Base-by-base conservation (phyloP, 2,113 vertebrate species). In the Acrocephalus kingi region DNA sequence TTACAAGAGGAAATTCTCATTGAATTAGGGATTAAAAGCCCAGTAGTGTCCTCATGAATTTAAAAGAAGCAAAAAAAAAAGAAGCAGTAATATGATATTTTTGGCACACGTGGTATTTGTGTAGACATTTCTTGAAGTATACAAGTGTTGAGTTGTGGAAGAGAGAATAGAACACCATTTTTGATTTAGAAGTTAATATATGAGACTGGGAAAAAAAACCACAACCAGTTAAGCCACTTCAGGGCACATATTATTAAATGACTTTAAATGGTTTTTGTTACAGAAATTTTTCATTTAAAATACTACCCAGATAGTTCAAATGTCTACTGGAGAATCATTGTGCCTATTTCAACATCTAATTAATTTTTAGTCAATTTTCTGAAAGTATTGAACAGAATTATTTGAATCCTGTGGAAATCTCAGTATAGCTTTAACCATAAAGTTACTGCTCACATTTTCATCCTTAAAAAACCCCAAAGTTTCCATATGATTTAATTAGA, bases 211-310 rank as follows among this genome's bases (percentile, higher is more conserved):
- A 3, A 11, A 61, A 61, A 80, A 84, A 6, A 0, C 13, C n/a
- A 37, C 55, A 64, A 63, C 2, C 11, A 52, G 21, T 49, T 77
- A 73, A 55, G 8, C 9, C 39, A 56, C 33, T 78, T 77, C 13
- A 27, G 8, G 11, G 1, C 10, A 71, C 0, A 0, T 63, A 15
- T 62, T 76, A 68, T 46, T 77, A 48, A 43, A 61, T 71, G 15
- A 62, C 8, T 71, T 84, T 14, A 67, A 62, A 69, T 51, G 3
- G 0, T 12, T 85, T 80, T 92, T 49, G 7, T n/a, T 61, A 59
- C 0, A 81, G 45, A 81, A 31, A 13, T 39, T 84, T 92, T 81
- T 85, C 11, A 73, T n/a, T 14, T 87, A 41, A 54, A 90, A 83
- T 79, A 41, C 21, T 71, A 84, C 8, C 11, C 7, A 58, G 25